These are phyloP conservation scores for Hycleus cichorii DNA, from an alignment of 1,140 invertebrate genomes.

Conservation along the genomic window DNA sequence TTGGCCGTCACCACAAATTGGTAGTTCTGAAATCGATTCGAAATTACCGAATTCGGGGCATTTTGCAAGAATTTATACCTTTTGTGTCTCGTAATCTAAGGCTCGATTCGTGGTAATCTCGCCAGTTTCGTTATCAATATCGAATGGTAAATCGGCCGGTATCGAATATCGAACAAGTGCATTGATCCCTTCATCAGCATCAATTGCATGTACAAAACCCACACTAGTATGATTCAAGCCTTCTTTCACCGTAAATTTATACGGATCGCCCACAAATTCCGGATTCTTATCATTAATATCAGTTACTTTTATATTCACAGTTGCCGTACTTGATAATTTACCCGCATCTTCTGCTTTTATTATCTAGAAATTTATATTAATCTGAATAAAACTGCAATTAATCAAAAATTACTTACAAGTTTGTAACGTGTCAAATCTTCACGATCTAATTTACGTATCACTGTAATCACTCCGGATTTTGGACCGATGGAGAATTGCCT, in stretches of 20 bases:
- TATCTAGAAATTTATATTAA: constrained; percentile 44
- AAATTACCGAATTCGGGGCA: not conserved
- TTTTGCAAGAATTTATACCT: constrained; percentile 43
- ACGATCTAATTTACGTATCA: constrained; percentile 75
- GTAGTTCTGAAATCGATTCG: constrained; percentile 48
- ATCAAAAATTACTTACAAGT: constrained; percentile 50
- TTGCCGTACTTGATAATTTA: constrained; percentile 70
- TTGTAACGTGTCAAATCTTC: constrained; percentile 81
- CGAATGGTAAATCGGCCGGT: constrained; percentile 69
- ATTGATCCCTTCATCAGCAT: constrained; percentile 70
- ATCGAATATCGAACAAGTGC: constrained; percentile 61
- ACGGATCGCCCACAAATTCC: constrained; percentile 69
- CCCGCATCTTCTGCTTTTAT: constrained; percentile 81
- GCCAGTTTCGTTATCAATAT: constrained; percentile 68
- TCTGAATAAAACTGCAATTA: not conserved
- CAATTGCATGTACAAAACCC: constrained; percentile 73
- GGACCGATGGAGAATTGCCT: constrained; percentile 77
- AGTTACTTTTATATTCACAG: constrained; percentile 79
- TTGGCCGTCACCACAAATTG: constrained; percentile 81
- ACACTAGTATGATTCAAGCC: constrained; percentile 60
- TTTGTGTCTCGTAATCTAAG: constrained; percentile 78
- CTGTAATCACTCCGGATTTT: constrained; percentile 71
- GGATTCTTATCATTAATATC: constrained; percentile 89
- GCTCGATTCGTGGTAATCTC: constrained; percentile 67
- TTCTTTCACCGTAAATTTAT: constrained; percentile 76